Evolutionary conservation across 2,888 invertebrate genomes (phyloP), one percentile per base, ranked within the genome.

Genomic region (Drosophila tripunctata): DNA sequence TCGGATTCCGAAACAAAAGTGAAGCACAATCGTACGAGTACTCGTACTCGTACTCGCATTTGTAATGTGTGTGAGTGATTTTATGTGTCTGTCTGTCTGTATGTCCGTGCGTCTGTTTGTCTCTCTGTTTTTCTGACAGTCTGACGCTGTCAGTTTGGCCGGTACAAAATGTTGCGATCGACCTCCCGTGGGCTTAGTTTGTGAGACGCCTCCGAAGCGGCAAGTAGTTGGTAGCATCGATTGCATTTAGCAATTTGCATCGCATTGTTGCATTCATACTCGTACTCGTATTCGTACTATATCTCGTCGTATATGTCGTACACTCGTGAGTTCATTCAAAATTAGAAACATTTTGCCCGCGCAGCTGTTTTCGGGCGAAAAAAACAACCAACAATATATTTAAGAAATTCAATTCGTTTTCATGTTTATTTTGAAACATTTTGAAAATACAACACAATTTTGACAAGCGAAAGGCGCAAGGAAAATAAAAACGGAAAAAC

Each of bases 181-280:
- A 74, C 75, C 77, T 70, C 75, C 78, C 70, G 65, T 80, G 71
- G 78, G 78, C 78, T 89, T 89, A 90, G 89, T 89, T 78, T 81
- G 87, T 81, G 78, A 78, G 84, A 89, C 88, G 87, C 88, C 81
- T 67, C 75, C 77, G 75, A 77, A 78, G 88, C 75, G 87, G 78
- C 72, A 60, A 88, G 77, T 78, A 83, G 78, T 85, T 80, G 76
- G 65, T 79, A 83, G 80, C 80, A 64, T n/a, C n/a, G n/a, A n/a
- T n/a, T n/a, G n/a, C n/a, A n/a, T n/a, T n/a, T n/a, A n/a, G n/a
- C n/a, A n/a, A n/a, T n/a, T n/a, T n/a, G 43, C 68, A 58, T 30
- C 35, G 48, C 47, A 47, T 48, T 22, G 15, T 33, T 35, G 48
- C 21, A 33, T 35, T 35, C 38, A n/a, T n/a, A n/a, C n/a, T n/a